Base-by-base conservation (phyloP, 2,113 vertebrate genomes). In the Myiozetetes cayanensis region DNA sequence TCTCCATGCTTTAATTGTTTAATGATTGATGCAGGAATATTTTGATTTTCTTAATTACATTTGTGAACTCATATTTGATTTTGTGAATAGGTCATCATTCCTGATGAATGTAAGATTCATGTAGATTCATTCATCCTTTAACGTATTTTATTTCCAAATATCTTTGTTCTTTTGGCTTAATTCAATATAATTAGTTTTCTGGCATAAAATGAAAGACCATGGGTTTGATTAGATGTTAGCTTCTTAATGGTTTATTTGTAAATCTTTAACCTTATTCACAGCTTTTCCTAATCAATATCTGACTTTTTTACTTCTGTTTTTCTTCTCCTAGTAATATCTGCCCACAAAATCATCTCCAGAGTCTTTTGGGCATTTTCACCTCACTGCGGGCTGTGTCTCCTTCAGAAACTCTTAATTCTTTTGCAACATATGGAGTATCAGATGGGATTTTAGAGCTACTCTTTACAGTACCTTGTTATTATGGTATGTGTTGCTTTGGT, bases 41-140 rank as follows among this genome's bases (percentile, higher is more conserved):
- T 93, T 79, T 93, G 70, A 91, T 96, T 95, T 95, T 87, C 90
- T 87, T 97, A 94, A 93, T 93, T 87, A 91, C 50, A 39, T 78
- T 77, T 95, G 62, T 35, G 24, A 96, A 81, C 66, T 21, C 11
- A 4, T 55, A 71, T 87, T 95, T 94, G 89, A 90, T 85, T 94
- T 87, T 35, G 33, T 9, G 2, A 24, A 47, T 39, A 75, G 79
- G 84, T 87, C 89, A 85, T 63, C 35, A 44, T 84, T 95, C 76
- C 43, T 70, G 49, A 39, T 78, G 68, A 88, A 84, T 88, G 92
- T 81, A 84, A 86, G 47, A 56, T 77, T 84, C 49, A 18, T 58
- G 68, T 78, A 75, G 72, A 68, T 68, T 66, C 52, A 37, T 91
- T 92, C 68, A 56, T 84, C n/a, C n/a, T 92, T 81, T 19, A 4